Base-by-base conservation (phyloP, 2,888 invertebrate species). In the Spodoptera exigua region DNA sequence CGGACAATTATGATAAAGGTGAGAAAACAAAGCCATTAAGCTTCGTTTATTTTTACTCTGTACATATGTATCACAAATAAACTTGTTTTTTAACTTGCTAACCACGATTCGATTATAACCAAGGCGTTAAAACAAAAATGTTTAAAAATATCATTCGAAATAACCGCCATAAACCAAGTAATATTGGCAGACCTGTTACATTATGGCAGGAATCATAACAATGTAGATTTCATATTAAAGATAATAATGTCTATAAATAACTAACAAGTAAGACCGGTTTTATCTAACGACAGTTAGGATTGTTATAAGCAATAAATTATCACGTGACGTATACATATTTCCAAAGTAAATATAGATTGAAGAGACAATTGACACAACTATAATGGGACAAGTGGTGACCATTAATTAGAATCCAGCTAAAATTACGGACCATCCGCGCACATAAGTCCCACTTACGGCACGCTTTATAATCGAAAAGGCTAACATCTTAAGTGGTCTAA, bases 401-500 rank as follows among this genome's bases (percentile, higher is more conserved):
- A 78, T 82, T 83, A 87, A 87, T 88, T 86, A 82, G 72, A 75
- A 79, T 73, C 70, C 74, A 77, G 83, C 87, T 88, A 87, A 88
- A 89, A 87, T 86, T 83, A 87, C 83, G 79, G 79, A 80, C 49
- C 44, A 18, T 81, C 52, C 51, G 40, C 57, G 79, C 74, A 76
- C 78, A 81, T 86, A 82, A 81, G 80, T 74, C 63, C 83, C 84
- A 83, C 79, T 86, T 84, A 83, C 60, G 57, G 63, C 73, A 68
- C 67, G 63, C 57, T 72, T 58, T 60, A 72, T 86, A 88, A 90
- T 89, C 81, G 80, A 89, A 85, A 86, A 88, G 88, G 87, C 90
- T 90, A 87, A 87, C 83, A 79, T 78, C 79, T 86, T 78, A 87
- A 88, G 82, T 87, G 89, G 70, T 85, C 91, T 92, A 93, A 89